These are phyloP conservation scores for Leptoclinus maculatus DNA, from an alignment of 2,797 vertebrate genomes.

Conservation along the genomic window DNA sequence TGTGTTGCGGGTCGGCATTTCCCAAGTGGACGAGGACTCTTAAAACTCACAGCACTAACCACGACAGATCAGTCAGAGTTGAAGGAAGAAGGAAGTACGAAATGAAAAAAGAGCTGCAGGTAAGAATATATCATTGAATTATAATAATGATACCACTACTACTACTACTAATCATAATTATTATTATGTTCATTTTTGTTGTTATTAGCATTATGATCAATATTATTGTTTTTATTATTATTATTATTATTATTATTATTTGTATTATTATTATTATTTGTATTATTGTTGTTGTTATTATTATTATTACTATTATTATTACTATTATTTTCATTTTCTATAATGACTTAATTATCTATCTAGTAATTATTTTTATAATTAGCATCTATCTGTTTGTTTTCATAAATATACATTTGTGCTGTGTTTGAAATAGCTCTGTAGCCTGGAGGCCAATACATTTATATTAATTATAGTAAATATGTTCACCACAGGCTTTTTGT, in stretches of 20 bases:
- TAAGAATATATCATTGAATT: background rate
- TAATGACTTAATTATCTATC: background rate
- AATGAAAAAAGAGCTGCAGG: slow-evolving; percentile 23
- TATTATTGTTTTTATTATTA: background rate
- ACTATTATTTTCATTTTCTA: background rate
- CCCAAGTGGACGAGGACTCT: background rate
- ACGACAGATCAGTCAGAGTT: background rate
- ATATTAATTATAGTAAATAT: background rate
- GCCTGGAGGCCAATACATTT: background rate
- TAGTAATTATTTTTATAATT: background rate
- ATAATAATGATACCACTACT: background rate
- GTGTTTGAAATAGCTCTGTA: background rate
- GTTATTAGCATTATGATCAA: background rate
- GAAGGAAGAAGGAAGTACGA: background rate
- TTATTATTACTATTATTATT: background rate
- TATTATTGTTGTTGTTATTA: background rate
- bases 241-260: no score
- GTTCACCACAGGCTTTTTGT: background rate
- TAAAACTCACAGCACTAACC: background rate
- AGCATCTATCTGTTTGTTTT: background rate
- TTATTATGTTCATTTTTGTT: background rate
- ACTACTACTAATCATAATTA: background rate
- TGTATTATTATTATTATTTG: no score
- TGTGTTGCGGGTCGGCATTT: fast-evolving
- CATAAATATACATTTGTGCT: background rate